These are phyloP conservation scores for Hystrix cristata DNA, from an alignment of 2,113 vertebrate genomes.

Conservation along the genomic window DNA sequence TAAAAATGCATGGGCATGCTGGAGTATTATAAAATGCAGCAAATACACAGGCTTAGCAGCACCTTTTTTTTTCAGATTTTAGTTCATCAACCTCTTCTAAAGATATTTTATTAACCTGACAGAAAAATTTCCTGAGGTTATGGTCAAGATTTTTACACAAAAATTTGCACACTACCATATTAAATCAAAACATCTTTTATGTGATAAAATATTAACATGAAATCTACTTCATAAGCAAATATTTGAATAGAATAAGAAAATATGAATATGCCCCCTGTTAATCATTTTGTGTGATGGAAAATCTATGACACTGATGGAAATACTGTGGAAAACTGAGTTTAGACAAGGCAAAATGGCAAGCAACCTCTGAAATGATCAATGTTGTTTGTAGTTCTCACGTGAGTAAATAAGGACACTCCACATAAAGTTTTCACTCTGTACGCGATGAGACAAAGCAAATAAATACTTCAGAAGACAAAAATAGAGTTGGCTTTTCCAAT, in stretches of 20 bases:
- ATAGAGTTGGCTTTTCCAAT: neutral
- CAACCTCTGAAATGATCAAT: neutral
- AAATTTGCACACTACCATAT: neutral
- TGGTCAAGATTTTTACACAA: neutral
- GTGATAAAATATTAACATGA: neutral
- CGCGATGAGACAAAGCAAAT: neutral
- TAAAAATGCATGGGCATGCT: slow-evolving; percentile 74
- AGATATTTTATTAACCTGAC: neutral
- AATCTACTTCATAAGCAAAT: neutral
- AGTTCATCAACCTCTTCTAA: neutral
- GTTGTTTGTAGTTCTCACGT: neutral
- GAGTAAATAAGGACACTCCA: neutral
- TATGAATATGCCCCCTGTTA: neutral
- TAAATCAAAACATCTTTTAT: neutral
- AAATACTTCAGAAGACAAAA: neutral
- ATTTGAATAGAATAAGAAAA: neutral
- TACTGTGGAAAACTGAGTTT: neutral
- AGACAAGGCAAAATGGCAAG: neutral
- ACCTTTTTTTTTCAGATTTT: slow-evolving; percentile 30
- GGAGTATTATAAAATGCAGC: slow-evolving; percentile 50
- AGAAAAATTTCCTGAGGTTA: neutral
- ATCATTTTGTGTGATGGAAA: neutral
- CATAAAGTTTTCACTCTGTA: neutral
- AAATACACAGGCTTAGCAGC: slow-evolving; percentile 1
- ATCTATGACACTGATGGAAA: neutral